Conservation (phyloP, 2,113 vertebrate genomes). For the Neodon shergylaensis region DNA sequence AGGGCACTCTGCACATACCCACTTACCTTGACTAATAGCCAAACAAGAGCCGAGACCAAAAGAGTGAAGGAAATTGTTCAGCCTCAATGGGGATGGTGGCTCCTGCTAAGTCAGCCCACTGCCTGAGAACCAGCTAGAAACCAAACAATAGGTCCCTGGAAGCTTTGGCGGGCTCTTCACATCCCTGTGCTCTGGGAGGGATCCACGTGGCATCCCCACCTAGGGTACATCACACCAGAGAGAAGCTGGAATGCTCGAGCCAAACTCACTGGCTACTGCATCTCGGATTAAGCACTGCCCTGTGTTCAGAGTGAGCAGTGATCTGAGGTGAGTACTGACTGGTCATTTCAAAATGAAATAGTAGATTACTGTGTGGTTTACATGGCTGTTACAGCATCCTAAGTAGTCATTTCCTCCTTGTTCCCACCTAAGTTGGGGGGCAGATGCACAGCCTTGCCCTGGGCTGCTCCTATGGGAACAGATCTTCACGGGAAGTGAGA, state of each 20-base stretch:
- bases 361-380: neutral
- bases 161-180: neutral
- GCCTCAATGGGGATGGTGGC: neutral
- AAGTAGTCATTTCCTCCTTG: neutral
- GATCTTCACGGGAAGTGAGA: slow-evolving; percentile 25
- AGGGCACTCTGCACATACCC: neutral
- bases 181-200: neutral
- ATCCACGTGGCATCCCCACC: accelerated
- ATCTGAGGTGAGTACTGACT: neutral
- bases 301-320: neutral
- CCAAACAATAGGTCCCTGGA: neutral
- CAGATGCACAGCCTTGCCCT: accelerated
- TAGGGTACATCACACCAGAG: neutral
- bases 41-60: neutral
- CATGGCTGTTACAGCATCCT: neutral
- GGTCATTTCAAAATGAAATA: slow-evolving; percentile 44
- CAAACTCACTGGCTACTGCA: accelerated
- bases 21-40: neutral
- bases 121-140: neutral
- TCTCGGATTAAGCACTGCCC: neutral
- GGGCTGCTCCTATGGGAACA: neutral
- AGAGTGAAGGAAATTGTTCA: neutral
- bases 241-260: neutral
- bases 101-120: neutral
- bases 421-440: neutral